Evolutionary conservation across 2,113 vertebrate species (phyloP), one percentile per base, ranked within the genome.

Genomic region (Syngnathoides biaculeatus): DNA sequence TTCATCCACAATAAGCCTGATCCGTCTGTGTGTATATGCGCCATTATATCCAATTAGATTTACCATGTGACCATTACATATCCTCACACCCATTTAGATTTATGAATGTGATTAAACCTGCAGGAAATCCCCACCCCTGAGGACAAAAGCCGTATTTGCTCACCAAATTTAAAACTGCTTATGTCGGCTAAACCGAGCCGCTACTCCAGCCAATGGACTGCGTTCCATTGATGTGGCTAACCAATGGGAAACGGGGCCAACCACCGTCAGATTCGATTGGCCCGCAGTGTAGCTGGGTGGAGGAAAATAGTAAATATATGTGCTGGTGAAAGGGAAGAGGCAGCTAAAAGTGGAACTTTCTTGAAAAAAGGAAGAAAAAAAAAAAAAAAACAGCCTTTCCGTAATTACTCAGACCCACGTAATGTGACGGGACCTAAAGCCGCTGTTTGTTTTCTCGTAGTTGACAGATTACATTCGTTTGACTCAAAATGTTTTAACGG

Each of bases 221-320:
- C 0, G n/a, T 78, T 61, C 69, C 84, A 87, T 87, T 89, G 84
- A 88, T 84, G 83, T 82, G 61, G 58, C 22, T 2, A 70, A 10
- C 89, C 85, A 89, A 89, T 88, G 57, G 79, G 83, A 90, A 90
- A 88, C 60, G 80, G 87, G 89, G 86, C 81, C 88, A 90, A 80
- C 38, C 39, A 38, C 53, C 11, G 64, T 50, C 75, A 72, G 67
- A 79, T 85, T 52, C 59, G 58, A 90, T 89, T 88, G 82, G 88
- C 30, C 40, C 47, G 57, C 39, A 63, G 74, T 76, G 84, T 84
- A 88, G 79, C 83, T 80, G 65, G 87, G 88, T 83, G 67, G 71
- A 63, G 61, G 52, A 74, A 78, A 81, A 75, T 1, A 27, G 67
- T 61, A 71, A 80, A 77, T 68, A 77, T 78, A 85, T 80, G 83